Evolutionary conservation across 2,797 vertebrate species (phyloP).

Genomic region (Microhierax caerulescens): DNA sequence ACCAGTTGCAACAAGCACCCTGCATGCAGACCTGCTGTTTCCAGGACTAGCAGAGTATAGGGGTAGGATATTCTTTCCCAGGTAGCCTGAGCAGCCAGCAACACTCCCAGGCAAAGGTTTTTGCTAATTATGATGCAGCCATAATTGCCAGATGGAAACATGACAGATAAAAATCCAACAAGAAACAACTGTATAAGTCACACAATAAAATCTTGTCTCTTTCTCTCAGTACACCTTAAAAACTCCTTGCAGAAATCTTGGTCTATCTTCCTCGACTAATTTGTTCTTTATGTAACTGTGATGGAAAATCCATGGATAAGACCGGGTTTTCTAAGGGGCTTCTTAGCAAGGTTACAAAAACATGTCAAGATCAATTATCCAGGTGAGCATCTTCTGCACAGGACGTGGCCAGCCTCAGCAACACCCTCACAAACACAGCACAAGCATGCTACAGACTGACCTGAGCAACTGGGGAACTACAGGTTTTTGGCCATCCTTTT

Average conservation of each 20-base stretch:
- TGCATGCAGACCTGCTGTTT: accelerated
- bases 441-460: background rate
- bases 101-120: background rate
- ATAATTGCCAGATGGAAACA: background rate
- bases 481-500: background rate
- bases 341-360: background rate
- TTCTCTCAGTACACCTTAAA: background rate
- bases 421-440: background rate
- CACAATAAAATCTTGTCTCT: background rate
- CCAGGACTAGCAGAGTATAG: background rate
- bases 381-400: background rate
- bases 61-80: background rate
- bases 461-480: background rate
- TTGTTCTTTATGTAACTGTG: background rate
- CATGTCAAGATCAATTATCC: background rate
- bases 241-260: background rate
- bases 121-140: background rate
- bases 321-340: background rate
- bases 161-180: background rate
- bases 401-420: accelerated
- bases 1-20: background rate
- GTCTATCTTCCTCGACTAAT: background rate
- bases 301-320: background rate
- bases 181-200: background rate
- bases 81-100: background rate